phyloP scores from a whole-genome alignment of 2,113 vertebrate species.

The Illadopsis cleaveri region DNA sequence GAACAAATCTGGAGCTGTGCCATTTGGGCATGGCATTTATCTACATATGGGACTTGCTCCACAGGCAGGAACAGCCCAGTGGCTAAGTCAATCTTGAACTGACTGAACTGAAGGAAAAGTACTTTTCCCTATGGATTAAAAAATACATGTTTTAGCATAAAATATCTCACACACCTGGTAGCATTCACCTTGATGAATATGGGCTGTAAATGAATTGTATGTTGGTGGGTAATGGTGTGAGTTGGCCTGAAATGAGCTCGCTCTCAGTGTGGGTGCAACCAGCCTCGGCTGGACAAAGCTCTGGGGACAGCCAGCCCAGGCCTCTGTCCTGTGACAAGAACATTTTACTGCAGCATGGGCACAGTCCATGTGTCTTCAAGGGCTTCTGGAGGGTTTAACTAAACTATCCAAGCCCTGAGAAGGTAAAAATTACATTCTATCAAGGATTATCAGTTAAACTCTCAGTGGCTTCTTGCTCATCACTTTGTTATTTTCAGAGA shows the following conservation, averaged over 20 bases:
- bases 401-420: background rate
- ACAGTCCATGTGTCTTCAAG: background rate
- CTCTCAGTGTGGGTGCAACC: background rate
- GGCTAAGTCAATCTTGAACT: background rate
- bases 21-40: background rate
- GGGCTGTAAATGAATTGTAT: background rate
- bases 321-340: background rate
- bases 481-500: slow-evolving; percentile 39
- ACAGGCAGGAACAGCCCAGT: background rate
- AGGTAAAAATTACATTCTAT: slow-evolving; percentile 15
- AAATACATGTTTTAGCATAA: background rate
- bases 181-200: background rate
- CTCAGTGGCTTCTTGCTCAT: background rate
- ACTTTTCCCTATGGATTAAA: background rate
- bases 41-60: background rate
- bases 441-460: background rate
- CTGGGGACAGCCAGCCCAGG: background rate
- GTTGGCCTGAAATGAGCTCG: background rate
- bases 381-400: background rate
- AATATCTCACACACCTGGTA: background rate
- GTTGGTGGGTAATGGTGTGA: background rate
- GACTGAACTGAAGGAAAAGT: background rate
- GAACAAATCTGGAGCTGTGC: rapidly evolving
- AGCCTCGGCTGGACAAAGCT: background rate
- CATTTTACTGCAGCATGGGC: background rate